A percentile compares a stretch with the other conserved stretches of the same genome.
Evolutionary conservation across 2,888 invertebrate genomes (phyloP).

Genomic region (Macrosiphum euphorbiae): DNA sequence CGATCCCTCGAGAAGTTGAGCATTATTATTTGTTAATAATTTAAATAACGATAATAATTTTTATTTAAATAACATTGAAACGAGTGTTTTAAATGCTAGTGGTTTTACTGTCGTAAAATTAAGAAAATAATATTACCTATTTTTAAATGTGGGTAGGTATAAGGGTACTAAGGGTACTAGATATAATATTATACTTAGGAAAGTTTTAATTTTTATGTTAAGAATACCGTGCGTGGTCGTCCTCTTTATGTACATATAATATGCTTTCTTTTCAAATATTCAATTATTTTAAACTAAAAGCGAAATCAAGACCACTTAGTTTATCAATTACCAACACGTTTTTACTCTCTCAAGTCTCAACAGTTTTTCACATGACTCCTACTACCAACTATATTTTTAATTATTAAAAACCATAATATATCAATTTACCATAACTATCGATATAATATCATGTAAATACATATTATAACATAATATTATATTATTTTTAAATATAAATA

Average conservation of each 20-base stretch:
- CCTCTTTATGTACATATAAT: not conserved
- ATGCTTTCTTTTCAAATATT: conserved; percentile 51
- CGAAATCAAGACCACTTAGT: conserved; percentile 15
- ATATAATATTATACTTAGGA: not conserved
- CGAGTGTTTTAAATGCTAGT: not conserved
- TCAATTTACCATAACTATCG: not conserved
- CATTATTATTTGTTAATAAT: not conserved
- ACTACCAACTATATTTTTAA: not conserved
- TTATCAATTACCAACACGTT: not conserved
- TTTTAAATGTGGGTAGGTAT: not conserved
- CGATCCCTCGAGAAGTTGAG: too few relatives aligned
- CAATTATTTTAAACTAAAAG: conserved; percentile 18
- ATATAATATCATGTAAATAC: not conserved
- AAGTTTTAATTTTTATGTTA: conserved; percentile 22
- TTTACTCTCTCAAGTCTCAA: not conserved
- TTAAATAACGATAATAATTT: not conserved
- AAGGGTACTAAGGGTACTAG: not conserved
- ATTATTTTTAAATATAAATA: not conserved
- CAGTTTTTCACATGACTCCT: not conserved
- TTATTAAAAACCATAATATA: not conserved
- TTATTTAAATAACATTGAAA: not conserved
- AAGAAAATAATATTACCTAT: not conserved
- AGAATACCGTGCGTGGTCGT: not conserved
- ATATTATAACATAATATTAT: not conserved
- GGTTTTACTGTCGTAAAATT: not conserved